These are phyloP conservation scores for Elymnias hypermnestra DNA, from an alignment of 1,140 invertebrate species.

Conservation along the genomic window DNA sequence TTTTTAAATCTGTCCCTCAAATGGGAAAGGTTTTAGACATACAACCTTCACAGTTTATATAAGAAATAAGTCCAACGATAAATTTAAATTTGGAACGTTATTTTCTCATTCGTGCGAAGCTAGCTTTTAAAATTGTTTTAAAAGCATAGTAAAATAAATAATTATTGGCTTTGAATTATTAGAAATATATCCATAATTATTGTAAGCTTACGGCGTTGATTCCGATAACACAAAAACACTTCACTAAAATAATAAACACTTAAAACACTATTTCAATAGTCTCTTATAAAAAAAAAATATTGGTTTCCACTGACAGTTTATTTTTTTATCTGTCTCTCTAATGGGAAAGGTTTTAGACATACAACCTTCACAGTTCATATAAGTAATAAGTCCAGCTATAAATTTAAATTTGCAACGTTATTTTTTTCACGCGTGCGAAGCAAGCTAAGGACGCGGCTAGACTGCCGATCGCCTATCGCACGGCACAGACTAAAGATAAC, in stretches of 20 bases:
- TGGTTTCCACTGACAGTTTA: background rate
- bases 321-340: background rate
- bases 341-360: too few species aligned
- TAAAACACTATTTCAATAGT: too few species aligned
- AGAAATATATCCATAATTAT: too few species aligned
- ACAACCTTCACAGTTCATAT: too few species aligned
- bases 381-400: background rate
- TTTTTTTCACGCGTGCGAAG: slow-evolving; percentile 26
- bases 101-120: slow-evolving; percentile 24
- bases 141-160: too few species aligned
- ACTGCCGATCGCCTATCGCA: slow-evolving; percentile 33
- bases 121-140: too few species aligned
- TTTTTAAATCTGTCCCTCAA: background rate
- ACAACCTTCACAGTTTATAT: too few species aligned
- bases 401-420: slow-evolving; percentile 3
- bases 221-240: background rate
- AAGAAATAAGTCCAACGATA: background rate
- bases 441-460: slow-evolving; percentile 32
- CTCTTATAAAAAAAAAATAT: too few species aligned
- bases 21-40: too few species aligned
- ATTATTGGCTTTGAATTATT: too few species aligned
- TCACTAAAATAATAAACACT: background rate
- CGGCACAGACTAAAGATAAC: slow-evolving; percentile 19
- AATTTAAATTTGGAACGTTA: slow-evolving; percentile 3
- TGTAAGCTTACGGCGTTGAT: too few species aligned